Conservation (phyloP, 1,140 invertebrate species). For the Magallana gigas region DNA sequence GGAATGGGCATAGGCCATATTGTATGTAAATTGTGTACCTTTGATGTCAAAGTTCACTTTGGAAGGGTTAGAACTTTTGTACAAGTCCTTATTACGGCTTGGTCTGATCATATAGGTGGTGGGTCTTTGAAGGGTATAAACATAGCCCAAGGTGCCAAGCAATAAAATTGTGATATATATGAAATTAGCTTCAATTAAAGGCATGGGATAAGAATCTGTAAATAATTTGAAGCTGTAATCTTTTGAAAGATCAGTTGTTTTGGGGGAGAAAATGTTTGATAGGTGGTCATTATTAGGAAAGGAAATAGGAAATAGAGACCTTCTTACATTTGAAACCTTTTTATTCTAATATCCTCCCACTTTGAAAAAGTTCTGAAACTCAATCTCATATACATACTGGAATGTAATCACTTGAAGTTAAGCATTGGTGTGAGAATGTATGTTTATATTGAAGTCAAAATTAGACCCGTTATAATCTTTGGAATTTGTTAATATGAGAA, state of each 20-base stretch:
- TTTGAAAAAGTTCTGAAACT: too few relatives aligned
- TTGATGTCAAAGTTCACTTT: background rate
- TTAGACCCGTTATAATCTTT: background rate
- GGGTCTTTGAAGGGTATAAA: background rate
- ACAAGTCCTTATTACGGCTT: conserved; percentile 1
- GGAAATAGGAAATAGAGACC: background rate
- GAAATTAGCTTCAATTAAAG: conserved; percentile 20
- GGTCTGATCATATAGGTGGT: too few relatives aligned
- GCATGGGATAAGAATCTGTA: background rate
- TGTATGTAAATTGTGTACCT: conserved; percentile 28
- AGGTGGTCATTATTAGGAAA: background rate
- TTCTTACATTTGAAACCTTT: too few relatives aligned
- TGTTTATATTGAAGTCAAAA: background rate
- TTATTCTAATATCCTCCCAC: too few relatives aligned
- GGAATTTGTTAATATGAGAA: background rate
- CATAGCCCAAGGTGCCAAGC: conserved; percentile 17
- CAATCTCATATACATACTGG: background rate
- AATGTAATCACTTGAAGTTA: background rate
- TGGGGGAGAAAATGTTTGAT: background rate
- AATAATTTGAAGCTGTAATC: background rate
- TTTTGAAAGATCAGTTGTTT: background rate
- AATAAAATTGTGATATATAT: background rate
- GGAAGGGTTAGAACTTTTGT: background rate
- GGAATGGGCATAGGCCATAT: background rate
- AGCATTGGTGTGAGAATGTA: background rate